Evolutionary conservation across 2,888 invertebrate genomes (phyloP).

Genomic region (Papilio protenor): DNA sequence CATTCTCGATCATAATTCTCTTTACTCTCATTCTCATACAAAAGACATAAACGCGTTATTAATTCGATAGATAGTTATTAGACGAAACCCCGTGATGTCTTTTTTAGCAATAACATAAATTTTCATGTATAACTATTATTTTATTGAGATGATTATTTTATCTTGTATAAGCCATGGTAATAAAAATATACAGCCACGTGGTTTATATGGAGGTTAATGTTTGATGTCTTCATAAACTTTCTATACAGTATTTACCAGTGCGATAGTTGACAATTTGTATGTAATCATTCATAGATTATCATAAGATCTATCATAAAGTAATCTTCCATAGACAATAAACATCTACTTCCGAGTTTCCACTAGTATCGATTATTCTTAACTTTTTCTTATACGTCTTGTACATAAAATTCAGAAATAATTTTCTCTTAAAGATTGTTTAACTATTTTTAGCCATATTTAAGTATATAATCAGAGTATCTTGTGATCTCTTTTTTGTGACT

Average conservation of each 20-base stretch:
- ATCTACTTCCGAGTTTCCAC: background rate
- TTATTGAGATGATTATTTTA: background rate
- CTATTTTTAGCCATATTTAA: background rate
- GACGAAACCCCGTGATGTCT: background rate
- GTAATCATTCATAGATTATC: background rate
- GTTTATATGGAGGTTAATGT: background rate
- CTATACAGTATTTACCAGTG: background rate
- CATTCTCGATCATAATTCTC: background rate
- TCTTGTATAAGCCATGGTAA: background rate
- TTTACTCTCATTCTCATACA: background rate
- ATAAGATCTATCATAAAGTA: background rate
- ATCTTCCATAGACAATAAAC: background rate
- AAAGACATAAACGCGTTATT: conserved; percentile 15
- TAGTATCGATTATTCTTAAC: background rate
- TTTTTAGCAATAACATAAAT: conserved; percentile 2
- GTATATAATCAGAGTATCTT: background rate
- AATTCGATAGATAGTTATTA: background rate
- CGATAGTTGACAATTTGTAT: background rate
- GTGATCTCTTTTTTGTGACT: background rate
- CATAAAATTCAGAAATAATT: background rate
- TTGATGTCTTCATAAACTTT: conserved; percentile 18
- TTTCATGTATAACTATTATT: conserved; percentile 8
- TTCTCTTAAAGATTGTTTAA: background rate
- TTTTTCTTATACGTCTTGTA: background rate
- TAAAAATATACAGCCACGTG: background rate